phyloP scores from a whole-genome alignment of 2,888 invertebrate species.

The Campopleginae sp. region DNA sequence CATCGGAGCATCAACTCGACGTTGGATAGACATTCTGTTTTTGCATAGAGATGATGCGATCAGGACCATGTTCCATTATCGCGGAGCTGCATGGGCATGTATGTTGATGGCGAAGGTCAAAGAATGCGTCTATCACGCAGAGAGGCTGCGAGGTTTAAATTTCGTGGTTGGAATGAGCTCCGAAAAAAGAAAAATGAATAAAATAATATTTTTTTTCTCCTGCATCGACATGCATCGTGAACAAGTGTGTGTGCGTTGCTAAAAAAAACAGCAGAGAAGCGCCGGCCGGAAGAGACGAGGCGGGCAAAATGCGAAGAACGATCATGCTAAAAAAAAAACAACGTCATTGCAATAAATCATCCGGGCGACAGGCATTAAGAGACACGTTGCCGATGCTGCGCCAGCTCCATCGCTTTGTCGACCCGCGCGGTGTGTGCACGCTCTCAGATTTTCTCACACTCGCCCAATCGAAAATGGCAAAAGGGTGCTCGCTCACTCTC shows the following conservation, averaged over 20 bases:
- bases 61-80: conserved; percentile 60
- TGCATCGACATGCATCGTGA: not conserved
- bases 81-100: not conserved
- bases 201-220: not conserved
- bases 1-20: not conserved
- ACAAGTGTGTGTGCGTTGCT: conserved; percentile 20
- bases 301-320: conserved; percentile 40
- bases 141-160: conserved; percentile 35
- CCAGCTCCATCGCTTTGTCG: conserved; percentile 56
- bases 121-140: conserved; percentile 62
- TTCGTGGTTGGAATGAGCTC: conserved; percentile 21
- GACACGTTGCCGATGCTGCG: conserved; percentile 67
- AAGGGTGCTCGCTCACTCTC: conserved; percentile 13
- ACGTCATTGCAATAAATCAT: conserved; percentile 81
- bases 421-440: conserved; percentile 61
- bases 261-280: conserved; percentile 51
- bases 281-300: conserved; percentile 62
- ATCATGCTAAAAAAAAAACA: conserved; percentile 69
- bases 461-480: conserved; percentile 64
- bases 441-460: conserved; percentile 75
- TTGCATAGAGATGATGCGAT: conserved; percentile 61
- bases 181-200: conserved; percentile 21
- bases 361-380: conserved; percentile 78
- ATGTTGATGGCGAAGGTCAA: conserved; percentile 37
- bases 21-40: conserved; percentile 42